phyloP scores from a whole-genome alignment of 2,113 vertebrate species.

The Syrrhaptes paradoxus region DNA sequence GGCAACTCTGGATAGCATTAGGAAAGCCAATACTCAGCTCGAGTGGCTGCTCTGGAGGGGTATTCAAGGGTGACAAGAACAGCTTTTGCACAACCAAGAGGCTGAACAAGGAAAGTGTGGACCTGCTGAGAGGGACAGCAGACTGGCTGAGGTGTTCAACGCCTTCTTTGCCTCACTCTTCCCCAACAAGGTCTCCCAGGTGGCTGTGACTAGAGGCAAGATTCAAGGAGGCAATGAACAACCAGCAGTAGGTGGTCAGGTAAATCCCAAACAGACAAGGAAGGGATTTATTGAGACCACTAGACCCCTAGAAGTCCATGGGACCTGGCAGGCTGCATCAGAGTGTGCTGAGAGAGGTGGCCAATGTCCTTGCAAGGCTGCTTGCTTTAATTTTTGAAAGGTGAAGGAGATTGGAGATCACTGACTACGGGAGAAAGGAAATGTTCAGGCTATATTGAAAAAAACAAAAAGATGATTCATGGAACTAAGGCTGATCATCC shows the following conservation, averaged over 20 bases:
- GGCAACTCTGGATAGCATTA: neutral
- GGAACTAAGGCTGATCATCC: neutral
- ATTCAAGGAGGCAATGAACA: neutral
- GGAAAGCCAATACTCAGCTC: neutral
- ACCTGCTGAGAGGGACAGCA: neutral
- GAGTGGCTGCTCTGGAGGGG: neutral
- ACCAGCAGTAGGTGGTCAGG: neutral
- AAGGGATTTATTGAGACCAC: neutral
- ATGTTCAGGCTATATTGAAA: neutral
- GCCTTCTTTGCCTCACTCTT: neutral
- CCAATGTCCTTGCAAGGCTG: neutral
- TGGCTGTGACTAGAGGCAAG: neutral
- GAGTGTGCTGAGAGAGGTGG: neutral
- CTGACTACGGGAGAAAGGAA: neutral
- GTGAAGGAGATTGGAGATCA: neutral
- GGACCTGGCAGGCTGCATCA: neutral
- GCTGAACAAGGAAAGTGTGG: neutral
- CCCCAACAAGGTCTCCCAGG: neutral
- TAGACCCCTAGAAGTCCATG: neutral
- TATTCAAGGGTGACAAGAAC: neutral
- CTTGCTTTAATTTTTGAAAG: neutral
- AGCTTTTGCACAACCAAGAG: neutral
- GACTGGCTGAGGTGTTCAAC: fast-evolving
- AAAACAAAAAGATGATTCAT: neutral
- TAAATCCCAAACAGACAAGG: neutral